These are phyloP conservation scores for Ophion ellenae DNA, from an alignment of 2,888 invertebrate species.

Conservation along the genomic window DNA sequence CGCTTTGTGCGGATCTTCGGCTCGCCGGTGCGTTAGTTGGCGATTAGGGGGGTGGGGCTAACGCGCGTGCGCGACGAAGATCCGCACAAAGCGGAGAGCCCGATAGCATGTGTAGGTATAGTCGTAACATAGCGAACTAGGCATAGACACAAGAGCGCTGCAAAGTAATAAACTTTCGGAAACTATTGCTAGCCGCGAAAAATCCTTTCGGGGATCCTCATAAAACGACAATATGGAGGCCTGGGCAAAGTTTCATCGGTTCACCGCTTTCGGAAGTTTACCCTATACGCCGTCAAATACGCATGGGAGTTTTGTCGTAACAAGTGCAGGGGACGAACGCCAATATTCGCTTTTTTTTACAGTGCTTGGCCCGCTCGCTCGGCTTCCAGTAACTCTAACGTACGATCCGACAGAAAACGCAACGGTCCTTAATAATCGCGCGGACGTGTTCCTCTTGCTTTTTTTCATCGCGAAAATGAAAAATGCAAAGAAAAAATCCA, in stretches of 20 bases:
- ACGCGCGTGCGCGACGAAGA: not conserved
- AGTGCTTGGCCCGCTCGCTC: not conserved
- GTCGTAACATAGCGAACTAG: not conserved
- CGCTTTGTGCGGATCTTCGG: too few species aligned
- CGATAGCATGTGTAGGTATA: not conserved
- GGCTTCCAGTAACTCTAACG: slow-evolving; percentile 3
- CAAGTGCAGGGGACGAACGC: slow-evolving; percentile 3
- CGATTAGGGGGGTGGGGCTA: too few species aligned
- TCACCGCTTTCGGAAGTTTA: not conserved
- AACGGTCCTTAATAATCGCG: slow-evolving; percentile 2
- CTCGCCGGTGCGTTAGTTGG: too few species aligned
- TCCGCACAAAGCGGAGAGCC: not conserved
- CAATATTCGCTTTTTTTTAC: slow-evolving; percentile 14
- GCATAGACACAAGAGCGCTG: not conserved
- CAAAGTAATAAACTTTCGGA: not conserved
- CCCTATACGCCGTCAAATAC: not conserved
- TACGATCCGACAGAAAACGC: slow-evolving; percentile 10
- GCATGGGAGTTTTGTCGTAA: slow-evolving; percentile 10
- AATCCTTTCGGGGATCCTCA: not conserved
- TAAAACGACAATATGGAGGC: not conserved
- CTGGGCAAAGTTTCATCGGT: not conserved
- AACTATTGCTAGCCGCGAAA: not conserved
- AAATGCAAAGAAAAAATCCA: not conserved
- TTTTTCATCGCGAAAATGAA: not conserved
- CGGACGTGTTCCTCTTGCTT: not conserved